Conservation (phyloP, 1,140 invertebrate species). For the Drosophila arawakana region DNA sequence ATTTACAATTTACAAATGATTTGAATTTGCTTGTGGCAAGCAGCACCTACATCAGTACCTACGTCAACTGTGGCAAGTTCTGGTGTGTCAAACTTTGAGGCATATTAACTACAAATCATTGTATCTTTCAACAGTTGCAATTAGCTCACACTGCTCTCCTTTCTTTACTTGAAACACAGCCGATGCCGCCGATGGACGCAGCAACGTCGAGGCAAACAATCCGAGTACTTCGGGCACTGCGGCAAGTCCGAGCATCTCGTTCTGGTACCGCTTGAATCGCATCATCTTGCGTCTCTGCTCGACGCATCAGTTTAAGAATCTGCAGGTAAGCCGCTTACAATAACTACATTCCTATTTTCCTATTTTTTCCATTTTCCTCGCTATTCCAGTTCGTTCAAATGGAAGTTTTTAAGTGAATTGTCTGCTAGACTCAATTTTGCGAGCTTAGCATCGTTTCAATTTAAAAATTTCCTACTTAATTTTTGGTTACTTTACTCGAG, state of each 20-base stretch:
- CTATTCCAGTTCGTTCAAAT: constrained; percentile 34
- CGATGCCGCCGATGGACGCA: constrained; percentile 31
- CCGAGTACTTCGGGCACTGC: constrained; percentile 55
- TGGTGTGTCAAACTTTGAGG: background rate
- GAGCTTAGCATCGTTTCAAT: constrained; percentile 41
- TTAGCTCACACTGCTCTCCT: background rate
- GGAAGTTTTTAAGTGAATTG: constrained; percentile 24
- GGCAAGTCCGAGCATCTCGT: constrained; percentile 78
- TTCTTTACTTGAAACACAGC: constrained; percentile 19
- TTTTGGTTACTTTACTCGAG: constrained; percentile 7
- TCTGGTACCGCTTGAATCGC: constrained; percentile 83
- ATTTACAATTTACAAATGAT: background rate
- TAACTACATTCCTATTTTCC: constrained; percentile 5
- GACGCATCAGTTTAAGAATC: constrained; percentile 89
- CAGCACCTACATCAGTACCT: background rate
- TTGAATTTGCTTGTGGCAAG: background rate
- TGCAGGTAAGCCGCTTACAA: constrained; percentile 86
- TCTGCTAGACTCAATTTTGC: constrained; percentile 6
- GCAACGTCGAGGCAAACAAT: constrained; percentile 71
- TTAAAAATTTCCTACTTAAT: constrained; percentile 6
- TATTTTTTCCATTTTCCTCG: background rate
- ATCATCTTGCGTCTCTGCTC: constrained; percentile 85
- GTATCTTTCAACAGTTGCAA: background rate
- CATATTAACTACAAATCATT: background rate
- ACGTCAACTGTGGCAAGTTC: background rate